phyloP scores from a whole-genome alignment of 2,888 invertebrate genomes.

The Amphipoea lucens region DNA sequence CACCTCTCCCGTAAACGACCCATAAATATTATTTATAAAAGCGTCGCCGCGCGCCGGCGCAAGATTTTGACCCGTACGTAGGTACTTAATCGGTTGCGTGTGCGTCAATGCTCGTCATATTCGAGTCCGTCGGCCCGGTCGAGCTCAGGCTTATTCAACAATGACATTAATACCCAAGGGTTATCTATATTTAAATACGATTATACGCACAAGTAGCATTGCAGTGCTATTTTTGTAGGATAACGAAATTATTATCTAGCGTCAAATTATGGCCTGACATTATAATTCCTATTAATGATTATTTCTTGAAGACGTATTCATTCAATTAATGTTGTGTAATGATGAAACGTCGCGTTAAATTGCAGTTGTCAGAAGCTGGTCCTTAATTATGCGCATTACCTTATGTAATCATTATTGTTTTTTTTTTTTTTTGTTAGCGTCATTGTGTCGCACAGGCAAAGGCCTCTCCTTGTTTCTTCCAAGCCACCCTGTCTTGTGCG shows the following conservation, averaged over 20 bases:
- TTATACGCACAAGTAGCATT: constrained; percentile 69
- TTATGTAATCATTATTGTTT: neutral
- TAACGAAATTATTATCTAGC: constrained; percentile 63
- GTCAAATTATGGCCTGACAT: constrained; percentile 42
- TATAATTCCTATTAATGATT: constrained; percentile 19
- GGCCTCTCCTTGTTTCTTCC: no score
- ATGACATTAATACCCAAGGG: constrained; percentile 72
- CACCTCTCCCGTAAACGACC: constrained; percentile 43
- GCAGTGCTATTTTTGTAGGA: constrained; percentile 76
- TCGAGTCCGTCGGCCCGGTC: constrained; percentile 43
- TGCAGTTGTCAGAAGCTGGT: constrained; percentile 2
- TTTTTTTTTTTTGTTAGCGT: neutral
- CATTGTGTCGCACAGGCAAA: no score
- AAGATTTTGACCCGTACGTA: constrained; percentile 63
- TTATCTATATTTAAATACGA: constrained; percentile 74
- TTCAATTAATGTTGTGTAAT: constrained; percentile 7
- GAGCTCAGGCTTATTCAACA: constrained; percentile 62
- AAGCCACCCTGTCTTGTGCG: no score
- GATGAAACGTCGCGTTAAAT: constrained; percentile 43
- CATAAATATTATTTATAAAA: constrained; percentile 64
- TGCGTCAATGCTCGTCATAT: constrained; percentile 66
- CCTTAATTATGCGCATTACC: neutral
- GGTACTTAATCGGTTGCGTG: constrained; percentile 57
- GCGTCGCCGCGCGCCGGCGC: constrained; percentile 47
- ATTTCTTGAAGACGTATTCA: constrained; percentile 10